Evolutionary conservation across 2,888 invertebrate genomes (phyloP), one percentile per base, ranked within the genome.

Genomic region (Brachyopa scutellaris): DNA sequence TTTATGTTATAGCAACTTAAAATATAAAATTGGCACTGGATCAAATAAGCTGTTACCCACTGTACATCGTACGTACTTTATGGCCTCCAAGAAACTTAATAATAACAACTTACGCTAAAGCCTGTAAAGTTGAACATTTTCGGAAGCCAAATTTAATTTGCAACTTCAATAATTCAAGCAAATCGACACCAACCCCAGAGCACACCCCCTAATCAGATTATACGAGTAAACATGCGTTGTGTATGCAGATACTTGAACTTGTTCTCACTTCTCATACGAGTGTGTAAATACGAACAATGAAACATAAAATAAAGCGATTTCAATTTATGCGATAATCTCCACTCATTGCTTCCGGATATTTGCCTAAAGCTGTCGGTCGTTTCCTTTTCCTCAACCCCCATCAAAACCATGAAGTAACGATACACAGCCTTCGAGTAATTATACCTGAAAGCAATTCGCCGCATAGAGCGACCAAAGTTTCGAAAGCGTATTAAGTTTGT

Each of bases 281-380:
- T n/a, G n/a, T n/a, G n/a, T n/a, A n/a, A n/a, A n/a, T n/a, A 62
- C 55, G 62, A 73, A 45, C 53, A 64, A 33, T 23, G 38, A 51
- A 33, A 53, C 66, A 79, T 45, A 53, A 66, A 79, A 66, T 73
- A 79, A 79, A 79, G 53, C 45, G 73, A 61, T 67, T 79, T 67
- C 61, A 73, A 79, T 79, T 73, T 79, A 79, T 73, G 61, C 66
- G 78, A 79, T 79, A 79, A 67, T 79, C 66, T 73, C 53, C 17
- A 31, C 59, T 78, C 78, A 79, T 73, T 79, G 78, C 78, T 73
- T 79, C 66, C 61, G 66, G 78, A 73, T 67, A 73, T 79, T 73
- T 79, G 57, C 66, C 66, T 45, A 36, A 79, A 79, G 73, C 66
- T 53, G 47, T 40, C 36, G 17, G 51, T 42, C 36, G n/a, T 31